phyloP scores from a whole-genome alignment of 2,888 invertebrate species.

The Agrotis ipsilon region DNA sequence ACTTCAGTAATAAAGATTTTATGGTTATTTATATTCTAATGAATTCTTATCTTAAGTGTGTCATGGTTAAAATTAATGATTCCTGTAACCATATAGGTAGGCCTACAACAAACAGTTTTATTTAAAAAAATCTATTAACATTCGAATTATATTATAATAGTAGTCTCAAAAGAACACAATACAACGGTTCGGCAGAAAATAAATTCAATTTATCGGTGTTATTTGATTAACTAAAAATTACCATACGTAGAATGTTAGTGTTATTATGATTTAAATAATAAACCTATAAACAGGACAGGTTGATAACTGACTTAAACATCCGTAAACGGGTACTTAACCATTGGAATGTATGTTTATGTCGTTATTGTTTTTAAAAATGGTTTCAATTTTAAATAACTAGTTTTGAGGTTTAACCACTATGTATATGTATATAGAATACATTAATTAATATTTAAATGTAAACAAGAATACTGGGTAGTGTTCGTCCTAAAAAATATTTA shows the following conservation, averaged over 20 bases:
- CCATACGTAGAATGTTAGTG: constrained; percentile 10
- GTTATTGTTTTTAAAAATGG: neutral
- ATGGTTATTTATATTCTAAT: neutral
- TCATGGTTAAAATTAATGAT: constrained; percentile 9
- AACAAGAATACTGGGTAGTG: constrained; percentile 6
- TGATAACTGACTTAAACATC: constrained; percentile 10
- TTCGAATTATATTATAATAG: too few species aligned
- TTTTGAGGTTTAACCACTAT: neutral
- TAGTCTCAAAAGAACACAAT: too few species aligned
- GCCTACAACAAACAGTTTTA: constrained; percentile 1
- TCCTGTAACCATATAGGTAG: neutral
- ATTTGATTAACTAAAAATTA: constrained; percentile 34
- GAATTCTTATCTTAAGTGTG: constrained; percentile 1
- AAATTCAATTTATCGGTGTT: constrained; percentile 22
- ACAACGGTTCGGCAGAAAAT: neutral
- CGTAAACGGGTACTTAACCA: constrained; percentile 1
- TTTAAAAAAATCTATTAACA: neutral
- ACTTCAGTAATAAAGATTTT: neutral
- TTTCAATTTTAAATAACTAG: neutral
- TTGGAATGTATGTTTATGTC: constrained; percentile 20
- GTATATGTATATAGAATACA: neutral
- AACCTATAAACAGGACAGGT: constrained; percentile 6
- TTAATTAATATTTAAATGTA: constrained; percentile 15
- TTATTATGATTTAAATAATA: constrained; percentile 1
- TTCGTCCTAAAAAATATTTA: neutral